Evolutionary conservation across 23 tunicate genomes (phyloP).

Genomic region (Trididemnum clinides): DNA sequence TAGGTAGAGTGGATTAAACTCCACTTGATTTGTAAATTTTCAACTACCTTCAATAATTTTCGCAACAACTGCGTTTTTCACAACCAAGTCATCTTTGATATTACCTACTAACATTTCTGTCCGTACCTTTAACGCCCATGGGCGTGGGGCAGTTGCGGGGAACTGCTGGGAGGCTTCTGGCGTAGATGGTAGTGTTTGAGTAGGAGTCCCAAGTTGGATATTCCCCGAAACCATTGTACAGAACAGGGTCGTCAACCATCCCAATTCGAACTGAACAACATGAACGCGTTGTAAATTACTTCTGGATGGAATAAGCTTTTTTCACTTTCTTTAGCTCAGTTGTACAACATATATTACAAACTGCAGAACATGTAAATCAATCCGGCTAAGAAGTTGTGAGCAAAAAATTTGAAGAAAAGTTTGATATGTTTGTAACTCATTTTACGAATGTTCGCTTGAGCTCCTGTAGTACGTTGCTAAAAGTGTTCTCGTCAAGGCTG

Average conservation of each 20-base stretch:
- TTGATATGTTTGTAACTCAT: no score
- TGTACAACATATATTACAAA: no score
- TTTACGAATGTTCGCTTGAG: no score
- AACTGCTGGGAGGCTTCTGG: conserved; percentile 64
- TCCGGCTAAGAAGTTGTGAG: no score
- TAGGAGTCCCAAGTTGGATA: conserved; percentile 57
- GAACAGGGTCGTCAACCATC: conserved; percentile 43
- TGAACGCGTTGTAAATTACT: not conserved
- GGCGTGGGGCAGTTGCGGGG: conserved; percentile 73
- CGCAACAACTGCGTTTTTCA: not conserved
- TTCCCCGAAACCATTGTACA: conserved; percentile 11
- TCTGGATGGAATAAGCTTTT: not conserved
- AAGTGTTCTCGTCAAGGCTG: not conserved
- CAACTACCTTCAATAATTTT: no score
- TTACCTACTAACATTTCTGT: no score
- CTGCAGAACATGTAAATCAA: no score
- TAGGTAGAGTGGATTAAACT: no score
- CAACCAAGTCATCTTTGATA: not conserved
- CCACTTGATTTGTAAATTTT: no score
- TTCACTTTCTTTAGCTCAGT: no score
- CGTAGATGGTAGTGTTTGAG: conserved; percentile 47
- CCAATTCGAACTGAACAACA: conserved; percentile 1
- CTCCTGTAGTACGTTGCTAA: no score
- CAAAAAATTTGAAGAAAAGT: no score
- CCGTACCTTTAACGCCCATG: conserved; percentile 69